A percentile compares a stretch with the other conserved stretches of the same genome.
These are phyloP conservation scores for Pseudopleuronectes americanus DNA, from an alignment of 2,797 vertebrate species.

Conservation along the genomic window DNA sequence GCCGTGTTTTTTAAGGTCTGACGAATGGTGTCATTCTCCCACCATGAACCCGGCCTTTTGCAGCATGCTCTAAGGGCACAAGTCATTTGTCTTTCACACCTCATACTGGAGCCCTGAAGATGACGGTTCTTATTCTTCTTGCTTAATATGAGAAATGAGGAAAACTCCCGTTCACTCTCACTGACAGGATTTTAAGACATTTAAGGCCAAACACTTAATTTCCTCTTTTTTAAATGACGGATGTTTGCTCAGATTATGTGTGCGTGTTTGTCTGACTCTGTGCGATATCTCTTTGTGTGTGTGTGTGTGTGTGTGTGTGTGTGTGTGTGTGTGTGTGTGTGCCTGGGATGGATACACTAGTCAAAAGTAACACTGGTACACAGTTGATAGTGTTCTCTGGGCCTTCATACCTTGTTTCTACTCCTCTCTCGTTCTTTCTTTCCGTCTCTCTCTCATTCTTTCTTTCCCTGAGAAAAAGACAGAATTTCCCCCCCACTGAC, in stretches of 20 bases:
- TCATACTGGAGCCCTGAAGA: constrained; percentile 70
- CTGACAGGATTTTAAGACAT: background rate
- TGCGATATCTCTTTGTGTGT: background rate
- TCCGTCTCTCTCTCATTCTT: constrained; percentile 48
- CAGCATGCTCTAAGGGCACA: constrained; percentile 73
- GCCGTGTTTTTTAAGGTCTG: constrained; percentile 60
- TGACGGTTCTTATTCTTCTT: constrained; percentile 45
- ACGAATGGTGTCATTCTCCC: constrained; percentile 68
- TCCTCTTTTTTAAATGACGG: background rate
- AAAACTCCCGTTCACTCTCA: constrained; percentile 8
- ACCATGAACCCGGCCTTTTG: constrained; percentile 60
- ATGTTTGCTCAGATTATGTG: constrained; percentile 24
- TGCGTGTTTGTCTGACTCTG: background rate
- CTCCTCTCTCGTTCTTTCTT: constrained; percentile 55
- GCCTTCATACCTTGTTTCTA: constrained; percentile 81
- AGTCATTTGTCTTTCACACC: constrained; percentile 57
- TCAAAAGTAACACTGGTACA: constrained; percentile 59
- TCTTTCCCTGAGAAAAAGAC: constrained; percentile 70
- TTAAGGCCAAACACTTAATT: constrained; percentile 1
- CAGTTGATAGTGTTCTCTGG: constrained; percentile 69
- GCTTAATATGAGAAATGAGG: constrained; percentile 51
- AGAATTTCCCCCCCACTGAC: constrained; percentile 39
- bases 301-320: background rate
- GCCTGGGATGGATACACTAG: constrained; percentile 73
- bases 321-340: constrained; percentile 42